These are phyloP conservation scores for Hyppa rectilinea DNA, from an alignment of 2,888 invertebrate species.

Conservation along the genomic window DNA sequence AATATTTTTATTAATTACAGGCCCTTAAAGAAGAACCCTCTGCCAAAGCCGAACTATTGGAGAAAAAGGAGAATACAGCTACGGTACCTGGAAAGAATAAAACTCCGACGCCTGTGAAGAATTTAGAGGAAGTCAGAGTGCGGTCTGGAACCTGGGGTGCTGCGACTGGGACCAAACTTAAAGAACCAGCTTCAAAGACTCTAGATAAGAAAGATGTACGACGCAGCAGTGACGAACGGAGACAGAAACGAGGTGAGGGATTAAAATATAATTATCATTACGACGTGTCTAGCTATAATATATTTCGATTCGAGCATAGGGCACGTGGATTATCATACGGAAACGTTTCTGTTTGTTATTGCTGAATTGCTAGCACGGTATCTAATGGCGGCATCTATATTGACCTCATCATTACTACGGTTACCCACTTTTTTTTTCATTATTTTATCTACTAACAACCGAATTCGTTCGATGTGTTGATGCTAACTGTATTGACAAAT, in stretches of 20 bases:
- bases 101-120: constrained; percentile 47
- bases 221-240: constrained; percentile 80
- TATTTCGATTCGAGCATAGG: constrained; percentile 5
- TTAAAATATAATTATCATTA: constrained; percentile 3
- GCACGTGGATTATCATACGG: constrained; percentile 26
- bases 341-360: constrained; percentile 52
- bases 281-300: constrained; percentile 14
- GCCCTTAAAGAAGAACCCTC: constrained; percentile 61
- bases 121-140: constrained; percentile 80
- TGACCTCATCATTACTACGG: constrained; percentile 55
- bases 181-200: constrained; percentile 69
- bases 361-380: constrained; percentile 42
- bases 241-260: constrained; percentile 83
- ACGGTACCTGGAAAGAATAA: constrained; percentile 47
- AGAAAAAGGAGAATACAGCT: constrained; percentile 48
- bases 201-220: constrained; percentile 75
- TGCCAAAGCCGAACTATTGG: constrained; percentile 45
- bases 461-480: constrained; percentile 25
- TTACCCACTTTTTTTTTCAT: neutral
- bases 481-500: constrained; percentile 59
- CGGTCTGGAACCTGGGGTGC: constrained; percentile 92
- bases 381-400: constrained; percentile 58
- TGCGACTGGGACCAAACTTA: constrained; percentile 76
- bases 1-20: constrained; percentile 64
- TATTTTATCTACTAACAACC: neutral